Conservation (phyloP, 2,888 invertebrate genomes). For the Campoletis raptor region DNA sequence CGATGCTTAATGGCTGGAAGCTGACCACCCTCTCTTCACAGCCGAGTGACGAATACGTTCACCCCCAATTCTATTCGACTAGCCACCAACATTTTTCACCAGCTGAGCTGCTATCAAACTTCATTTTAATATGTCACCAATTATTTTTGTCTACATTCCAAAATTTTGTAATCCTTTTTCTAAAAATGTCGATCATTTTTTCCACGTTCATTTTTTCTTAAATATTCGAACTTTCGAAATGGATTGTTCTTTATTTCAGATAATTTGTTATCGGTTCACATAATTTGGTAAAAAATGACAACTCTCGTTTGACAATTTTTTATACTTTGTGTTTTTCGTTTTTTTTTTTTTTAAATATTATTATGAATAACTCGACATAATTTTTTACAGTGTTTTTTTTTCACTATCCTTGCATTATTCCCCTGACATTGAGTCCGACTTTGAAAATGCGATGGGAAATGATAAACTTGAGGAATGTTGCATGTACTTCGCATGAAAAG, state of each 20-base stretch:
- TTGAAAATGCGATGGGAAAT: slow-evolving; percentile 47
- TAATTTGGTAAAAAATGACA: too few relatives aligned
- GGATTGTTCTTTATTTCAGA: not conserved
- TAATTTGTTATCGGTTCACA: too few relatives aligned
- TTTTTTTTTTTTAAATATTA: not conserved
- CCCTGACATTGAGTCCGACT: not conserved
- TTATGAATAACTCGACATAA: not conserved
- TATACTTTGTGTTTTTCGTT: too few relatives aligned
- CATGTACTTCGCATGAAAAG: slow-evolving; percentile 78
- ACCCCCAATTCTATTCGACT: not conserved
- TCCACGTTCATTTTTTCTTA: not conserved
- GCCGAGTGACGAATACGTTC: not conserved
- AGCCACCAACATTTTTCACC: not conserved
- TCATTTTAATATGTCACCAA: not conserved
- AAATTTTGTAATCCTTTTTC: not conserved
- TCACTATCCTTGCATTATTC: not conserved
- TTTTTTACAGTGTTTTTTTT: slow-evolving; percentile 9
- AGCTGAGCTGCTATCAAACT: not conserved
- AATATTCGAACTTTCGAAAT: not conserved
- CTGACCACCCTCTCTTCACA: slow-evolving; percentile 77
- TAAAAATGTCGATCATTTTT: not conserved
- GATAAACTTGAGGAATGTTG: slow-evolving; percentile 79
- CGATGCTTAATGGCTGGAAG: slow-evolving; percentile 81
- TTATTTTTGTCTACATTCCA: not conserved
- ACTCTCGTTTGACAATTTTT: too few relatives aligned